Evolutionary conservation across 1,140 invertebrate species (phyloP).

Genomic region (Drosophila sucinea): DNA sequence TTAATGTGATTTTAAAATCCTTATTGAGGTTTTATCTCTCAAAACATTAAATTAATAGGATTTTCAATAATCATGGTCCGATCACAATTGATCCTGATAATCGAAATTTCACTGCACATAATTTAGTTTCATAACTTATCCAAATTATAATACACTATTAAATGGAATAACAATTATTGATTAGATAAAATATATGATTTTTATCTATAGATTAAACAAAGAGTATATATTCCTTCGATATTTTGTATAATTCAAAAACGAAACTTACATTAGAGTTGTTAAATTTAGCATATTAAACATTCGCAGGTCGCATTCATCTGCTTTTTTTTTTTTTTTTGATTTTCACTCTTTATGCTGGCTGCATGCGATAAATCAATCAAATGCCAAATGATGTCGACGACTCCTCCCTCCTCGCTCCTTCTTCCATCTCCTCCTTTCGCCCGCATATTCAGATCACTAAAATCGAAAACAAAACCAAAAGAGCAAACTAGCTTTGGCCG

Average conservation of each 20-base stretch:
- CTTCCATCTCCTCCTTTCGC: slow-evolving; percentile 1
- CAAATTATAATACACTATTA: no score
- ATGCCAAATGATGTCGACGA: slow-evolving; percentile 5
- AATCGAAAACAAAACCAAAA: background rate
- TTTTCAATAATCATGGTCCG: no score
- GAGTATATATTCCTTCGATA: background rate
- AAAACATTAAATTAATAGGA: no score
- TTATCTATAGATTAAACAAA: background rate
- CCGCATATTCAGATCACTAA: slow-evolving; percentile 35
- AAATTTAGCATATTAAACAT: background rate
- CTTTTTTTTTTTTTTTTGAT: background rate
- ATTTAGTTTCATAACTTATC: no score
- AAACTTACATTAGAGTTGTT: background rate
- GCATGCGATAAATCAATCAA: slow-evolving; percentile 16
- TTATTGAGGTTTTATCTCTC: no score
- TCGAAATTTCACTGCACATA: no score
- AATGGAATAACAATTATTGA: no score
- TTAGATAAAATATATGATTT: no score
- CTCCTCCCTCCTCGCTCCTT: background rate
- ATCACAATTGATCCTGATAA: no score
- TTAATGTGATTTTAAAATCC: no score
- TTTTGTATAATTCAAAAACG: background rate
- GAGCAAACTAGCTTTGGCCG: background rate
- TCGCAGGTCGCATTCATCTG: background rate
- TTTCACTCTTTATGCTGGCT: slow-evolving; percentile 9